Evolutionary conservation across 2,797 vertebrate genomes (phyloP).

Genomic region (Gymnothorax reevesii): DNA sequence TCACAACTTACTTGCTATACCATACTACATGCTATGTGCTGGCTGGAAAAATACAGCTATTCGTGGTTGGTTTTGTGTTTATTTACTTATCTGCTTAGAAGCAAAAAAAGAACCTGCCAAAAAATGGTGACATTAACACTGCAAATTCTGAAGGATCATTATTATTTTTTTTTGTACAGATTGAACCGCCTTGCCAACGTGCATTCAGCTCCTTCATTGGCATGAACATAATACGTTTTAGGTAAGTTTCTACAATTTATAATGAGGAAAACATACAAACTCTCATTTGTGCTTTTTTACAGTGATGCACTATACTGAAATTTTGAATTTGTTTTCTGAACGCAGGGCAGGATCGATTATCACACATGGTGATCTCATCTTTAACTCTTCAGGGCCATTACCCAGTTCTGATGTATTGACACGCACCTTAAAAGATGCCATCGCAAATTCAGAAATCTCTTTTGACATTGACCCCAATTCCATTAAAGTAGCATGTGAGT

Average conservation of each 20-base stretch:
- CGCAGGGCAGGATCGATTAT: not conserved
- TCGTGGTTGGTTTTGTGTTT: not conserved
- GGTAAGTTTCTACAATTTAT: not conserved
- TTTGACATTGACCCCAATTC: slow-evolving; percentile 12
- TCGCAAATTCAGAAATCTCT: not conserved
- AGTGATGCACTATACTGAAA: not conserved
- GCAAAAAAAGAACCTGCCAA: not conserved
- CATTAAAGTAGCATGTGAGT: slow-evolving; percentile 1
- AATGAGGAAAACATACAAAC: too few species aligned
- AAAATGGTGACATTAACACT: not conserved
- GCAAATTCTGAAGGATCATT: not conserved
- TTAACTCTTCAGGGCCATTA: not conserved
- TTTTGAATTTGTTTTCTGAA: not conserved
- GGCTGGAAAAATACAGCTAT: not conserved
- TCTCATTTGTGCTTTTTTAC: not conserved
- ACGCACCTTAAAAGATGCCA: not conserved
- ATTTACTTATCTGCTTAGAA: not conserved
- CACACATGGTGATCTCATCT: not conserved
- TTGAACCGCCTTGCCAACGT: not conserved
- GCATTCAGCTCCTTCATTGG: not conserved
- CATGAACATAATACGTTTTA: not conserved
- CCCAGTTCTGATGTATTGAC: not conserved
- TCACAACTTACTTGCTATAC: too few species aligned
- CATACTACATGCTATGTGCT: not conserved
- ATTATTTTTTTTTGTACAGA: not conserved